Percentiles rank a stretch among this genome's conserved stretches.
These are phyloP conservation scores for Phylloscopus trochilus DNA, from an alignment of 2,113 vertebrate species.

Conservation along the genomic window DNA sequence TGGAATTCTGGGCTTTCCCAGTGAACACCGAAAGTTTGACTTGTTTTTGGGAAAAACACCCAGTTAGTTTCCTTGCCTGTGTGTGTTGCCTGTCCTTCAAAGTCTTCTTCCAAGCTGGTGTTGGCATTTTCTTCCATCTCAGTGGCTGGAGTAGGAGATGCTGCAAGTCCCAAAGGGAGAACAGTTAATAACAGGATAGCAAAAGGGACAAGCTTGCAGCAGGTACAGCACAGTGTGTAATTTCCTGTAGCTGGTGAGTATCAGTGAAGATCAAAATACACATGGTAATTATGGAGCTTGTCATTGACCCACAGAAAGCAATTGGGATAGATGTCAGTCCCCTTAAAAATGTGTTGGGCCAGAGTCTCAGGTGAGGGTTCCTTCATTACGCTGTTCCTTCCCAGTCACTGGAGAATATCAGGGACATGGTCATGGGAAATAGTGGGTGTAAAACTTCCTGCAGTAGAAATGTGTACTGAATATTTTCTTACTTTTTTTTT, in stretches of 20 bases:
- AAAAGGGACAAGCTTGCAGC: neutral
- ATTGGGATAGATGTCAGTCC: neutral
- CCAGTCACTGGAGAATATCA: neutral
- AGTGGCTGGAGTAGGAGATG: neutral
- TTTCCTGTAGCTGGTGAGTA: neutral
- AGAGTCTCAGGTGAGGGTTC: neutral
- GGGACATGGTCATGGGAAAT: neutral
- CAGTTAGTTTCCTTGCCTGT: constrained; percentile 83
- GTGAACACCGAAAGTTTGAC: neutral
- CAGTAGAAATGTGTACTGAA: neutral
- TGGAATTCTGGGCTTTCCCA: neutral
- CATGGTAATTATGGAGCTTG: neutral
- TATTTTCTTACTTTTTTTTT: neutral
- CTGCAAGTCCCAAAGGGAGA: constrained; percentile 32
- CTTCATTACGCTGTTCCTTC: neutral
- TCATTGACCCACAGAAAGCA: neutral
- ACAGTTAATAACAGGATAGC: neutral
- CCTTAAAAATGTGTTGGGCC: neutral
- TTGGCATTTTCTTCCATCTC: constrained; percentile 74
- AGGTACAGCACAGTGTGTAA: neutral
- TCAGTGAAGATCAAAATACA: neutral
- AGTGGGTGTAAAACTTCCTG: neutral
- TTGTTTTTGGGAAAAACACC: neutral
- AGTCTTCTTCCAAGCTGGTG: constrained; percentile 79
- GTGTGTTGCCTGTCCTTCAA: constrained; percentile 82